Evolutionary conservation across 2,888 invertebrate genomes (phyloP), one percentile per base, ranked within the genome.

Genomic region (Acleris laterana): DNA sequence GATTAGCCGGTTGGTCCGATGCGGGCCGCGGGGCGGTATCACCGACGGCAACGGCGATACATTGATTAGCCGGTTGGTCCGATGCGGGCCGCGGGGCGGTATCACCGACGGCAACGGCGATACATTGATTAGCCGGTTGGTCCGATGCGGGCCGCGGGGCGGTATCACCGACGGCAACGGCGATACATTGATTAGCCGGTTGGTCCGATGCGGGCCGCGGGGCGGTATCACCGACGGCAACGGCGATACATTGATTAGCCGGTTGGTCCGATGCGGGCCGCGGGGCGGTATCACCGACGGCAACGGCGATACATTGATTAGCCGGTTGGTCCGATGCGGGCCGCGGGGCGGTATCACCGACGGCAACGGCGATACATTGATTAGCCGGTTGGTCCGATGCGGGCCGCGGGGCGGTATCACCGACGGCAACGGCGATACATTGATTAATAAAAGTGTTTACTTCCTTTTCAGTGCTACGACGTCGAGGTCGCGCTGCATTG

Each of bases 1-100:
- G 42, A 65, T 60, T 65, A 44, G 60, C 25, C 48, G 49, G 42
- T 52, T 17, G 42, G 19, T 19, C 49, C 60, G n/a, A 60, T 65
- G 64, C 64, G 64, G 64, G 64, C 64, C 55, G 60, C 28, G 46
- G 48, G 19, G 25, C 20, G 60, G 60, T 65, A 65, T 38, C 55
- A 55, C n/a, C 44, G 55, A 42, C 50, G 55, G 49, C 64, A 65
- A 49, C 44, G 49, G 20, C 50, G 44, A 55, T 28, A 55, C 53
- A 64, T 44, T 42, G 42, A 65, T 60, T 65, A 44, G 60, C 25
- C 48, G 49, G 42, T 52, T 17, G 42, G 19, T 19, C 49, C 60
- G n/a, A 60, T 65, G 64, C 64, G 64, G 64, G 64, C 64, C 55
- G 60, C 28, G 46, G 48, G 19, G 25, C 20, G 60, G 60, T 65